phyloP scores from a whole-genome alignment of 1,140 invertebrate genomes.

The Glossosoma conforme region DNA sequence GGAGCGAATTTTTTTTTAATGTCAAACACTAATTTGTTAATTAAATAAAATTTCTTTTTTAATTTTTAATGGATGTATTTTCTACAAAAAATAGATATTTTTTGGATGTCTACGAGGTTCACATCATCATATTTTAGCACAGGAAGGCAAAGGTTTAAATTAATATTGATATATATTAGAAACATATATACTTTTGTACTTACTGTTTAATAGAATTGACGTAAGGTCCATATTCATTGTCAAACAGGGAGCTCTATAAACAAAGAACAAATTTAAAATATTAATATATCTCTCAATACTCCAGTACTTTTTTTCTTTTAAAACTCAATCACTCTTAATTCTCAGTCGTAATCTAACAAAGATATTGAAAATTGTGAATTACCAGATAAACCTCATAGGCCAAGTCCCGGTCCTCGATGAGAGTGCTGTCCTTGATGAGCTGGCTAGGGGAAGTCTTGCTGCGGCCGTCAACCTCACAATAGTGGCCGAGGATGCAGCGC shows the following conservation, averaged over 20 bases:
- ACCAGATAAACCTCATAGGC: slow-evolving; percentile 75
- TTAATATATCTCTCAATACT: no score
- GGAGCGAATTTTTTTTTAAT: no score
- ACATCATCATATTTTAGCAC: neutral
- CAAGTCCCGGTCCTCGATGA: slow-evolving; percentile 65
- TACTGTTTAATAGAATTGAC: slow-evolving; percentile 66
- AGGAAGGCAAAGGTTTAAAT: neutral
- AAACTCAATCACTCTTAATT: no score
- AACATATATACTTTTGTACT: slow-evolving; percentile 12
- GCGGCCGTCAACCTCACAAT: slow-evolving; percentile 36
- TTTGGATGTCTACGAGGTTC: neutral
- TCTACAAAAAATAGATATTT: no score
- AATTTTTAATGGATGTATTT: no score
- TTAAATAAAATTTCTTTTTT: no score
- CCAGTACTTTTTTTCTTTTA: no score
- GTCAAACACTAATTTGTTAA: no score
- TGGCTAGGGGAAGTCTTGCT: slow-evolving; percentile 48
- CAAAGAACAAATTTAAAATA: slow-evolving; percentile 16
- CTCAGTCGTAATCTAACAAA: no score
- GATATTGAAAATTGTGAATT: no score
- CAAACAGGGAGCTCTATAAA: slow-evolving; percentile 61
- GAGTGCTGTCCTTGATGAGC: slow-evolving; percentile 63
- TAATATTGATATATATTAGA: neutral
- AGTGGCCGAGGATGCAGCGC: slow-evolving; percentile 42
- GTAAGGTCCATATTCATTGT: slow-evolving; percentile 72